Conservation (phyloP, 2,888 invertebrate genomes). For the Aproaerema taeniolella region DNA sequence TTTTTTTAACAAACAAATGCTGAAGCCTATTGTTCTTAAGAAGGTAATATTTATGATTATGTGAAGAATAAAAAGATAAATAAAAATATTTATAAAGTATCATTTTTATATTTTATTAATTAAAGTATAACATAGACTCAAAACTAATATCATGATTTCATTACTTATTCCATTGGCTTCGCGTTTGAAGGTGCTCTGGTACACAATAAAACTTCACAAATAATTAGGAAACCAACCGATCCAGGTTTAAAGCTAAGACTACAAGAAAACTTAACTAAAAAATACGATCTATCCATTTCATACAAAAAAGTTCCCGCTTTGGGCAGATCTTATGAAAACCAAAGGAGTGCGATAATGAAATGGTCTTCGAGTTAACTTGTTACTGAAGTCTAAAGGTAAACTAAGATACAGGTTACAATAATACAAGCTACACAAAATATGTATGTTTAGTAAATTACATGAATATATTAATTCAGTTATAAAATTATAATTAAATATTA, state of each 20-base stretch:
- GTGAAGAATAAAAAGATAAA: not conserved
- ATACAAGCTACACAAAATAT: constrained; percentile 43
- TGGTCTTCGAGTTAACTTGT: constrained; percentile 33
- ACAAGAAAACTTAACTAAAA: constrained; percentile 28
- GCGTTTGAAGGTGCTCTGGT: no score
- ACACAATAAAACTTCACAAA: no score
- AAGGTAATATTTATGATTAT: constrained; percentile 5
- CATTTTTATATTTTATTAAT: constrained; percentile 10
- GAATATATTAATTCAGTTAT: constrained; percentile 54
- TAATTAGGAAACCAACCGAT: no score
- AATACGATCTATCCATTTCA: constrained; percentile 55
- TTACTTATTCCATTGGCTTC: no score
- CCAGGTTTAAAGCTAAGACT: constrained; percentile 25
- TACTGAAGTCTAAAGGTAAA: constrained; percentile 28
- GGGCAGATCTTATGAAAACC: constrained; percentile 38
- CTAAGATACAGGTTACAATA: constrained; percentile 32
- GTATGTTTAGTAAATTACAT: constrained; percentile 51
- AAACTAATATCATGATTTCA: constrained; percentile 6
- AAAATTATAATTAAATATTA: constrained; percentile 64
- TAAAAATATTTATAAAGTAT: constrained; percentile 3
- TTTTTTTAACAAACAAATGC: no score
- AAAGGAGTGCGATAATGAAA: constrained; percentile 36
- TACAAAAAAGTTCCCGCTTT: constrained; percentile 71
- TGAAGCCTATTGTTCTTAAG: no score
- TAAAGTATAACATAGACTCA: constrained; percentile 7